phyloP scores from a whole-genome alignment of 2,888 invertebrate genomes.

The Artemia sp. region DNA sequence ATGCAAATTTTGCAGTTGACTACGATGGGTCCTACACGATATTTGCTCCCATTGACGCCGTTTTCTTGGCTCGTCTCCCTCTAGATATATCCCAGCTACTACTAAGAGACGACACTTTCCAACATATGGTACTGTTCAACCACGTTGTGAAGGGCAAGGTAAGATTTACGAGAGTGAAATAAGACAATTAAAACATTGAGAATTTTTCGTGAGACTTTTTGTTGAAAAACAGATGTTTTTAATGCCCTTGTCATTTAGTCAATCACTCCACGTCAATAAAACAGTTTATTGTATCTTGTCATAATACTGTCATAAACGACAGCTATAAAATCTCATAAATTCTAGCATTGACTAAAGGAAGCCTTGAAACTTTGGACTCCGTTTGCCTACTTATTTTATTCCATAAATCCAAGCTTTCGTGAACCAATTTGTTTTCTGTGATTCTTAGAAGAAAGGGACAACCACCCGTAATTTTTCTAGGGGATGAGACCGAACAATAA shows the following conservation, averaged over 20 bases:
- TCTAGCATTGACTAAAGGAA: too few relatives aligned
- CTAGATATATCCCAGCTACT: not conserved
- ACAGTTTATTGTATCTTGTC: too few relatives aligned
- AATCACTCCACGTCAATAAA: too few relatives aligned
- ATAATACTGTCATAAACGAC: too few relatives aligned
- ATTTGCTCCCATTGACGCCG: not conserved
- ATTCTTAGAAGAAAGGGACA: too few relatives aligned
- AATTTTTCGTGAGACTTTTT: constrained; percentile 12
- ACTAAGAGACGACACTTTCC: not conserved
- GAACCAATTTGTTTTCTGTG: too few relatives aligned
- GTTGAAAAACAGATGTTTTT: not conserved
- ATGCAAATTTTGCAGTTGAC: not conserved
- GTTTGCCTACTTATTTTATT: too few relatives aligned
- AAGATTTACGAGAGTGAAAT: constrained; percentile 11
- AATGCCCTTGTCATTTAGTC: not conserved
- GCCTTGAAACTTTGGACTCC: too few relatives aligned
- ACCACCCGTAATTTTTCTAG: too few relatives aligned
- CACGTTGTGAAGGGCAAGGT: constrained; percentile 13
- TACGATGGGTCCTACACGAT: not conserved
- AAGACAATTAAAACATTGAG: not conserved
- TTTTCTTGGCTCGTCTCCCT: not conserved
- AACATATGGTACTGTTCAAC: constrained; percentile 3
- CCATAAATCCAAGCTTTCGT: too few relatives aligned
- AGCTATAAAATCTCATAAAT: too few relatives aligned
- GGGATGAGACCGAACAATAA: too few relatives aligned